Evolutionary conservation across 2,797 vertebrate genomes (phyloP).

Genomic region (Pelodytes ibericus): DNA sequence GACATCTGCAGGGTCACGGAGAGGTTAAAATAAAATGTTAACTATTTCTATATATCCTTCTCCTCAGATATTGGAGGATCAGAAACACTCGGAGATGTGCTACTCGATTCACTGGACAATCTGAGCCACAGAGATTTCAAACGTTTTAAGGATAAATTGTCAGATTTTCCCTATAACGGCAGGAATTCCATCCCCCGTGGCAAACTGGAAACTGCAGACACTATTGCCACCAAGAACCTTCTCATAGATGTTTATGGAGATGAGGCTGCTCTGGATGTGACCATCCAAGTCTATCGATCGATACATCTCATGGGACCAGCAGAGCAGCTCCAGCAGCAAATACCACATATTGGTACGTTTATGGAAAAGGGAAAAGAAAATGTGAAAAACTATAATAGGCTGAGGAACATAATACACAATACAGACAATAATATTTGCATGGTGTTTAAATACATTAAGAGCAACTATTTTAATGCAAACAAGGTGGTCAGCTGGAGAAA

Average conservation of each 20-base stretch:
- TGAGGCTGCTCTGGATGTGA: not conserved
- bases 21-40: no score
- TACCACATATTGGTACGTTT: not conserved
- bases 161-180: not conserved
- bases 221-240: not conserved
- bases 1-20: no score
- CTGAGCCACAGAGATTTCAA: not conserved
- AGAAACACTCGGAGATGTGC: no score
- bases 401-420: no score
- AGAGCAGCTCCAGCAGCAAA: not conserved
- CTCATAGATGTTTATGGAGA: not conserved
- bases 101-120: not conserved
- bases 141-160: not conserved
- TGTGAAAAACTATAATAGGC: no score
- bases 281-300: not conserved
- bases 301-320: not conserved
- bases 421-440: no score
- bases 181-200: not conserved
- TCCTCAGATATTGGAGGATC: no score
- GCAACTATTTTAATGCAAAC: no score
- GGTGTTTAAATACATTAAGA: no score
- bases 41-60: no score
- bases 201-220: not conserved
- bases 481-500: no score
- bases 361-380: no score